Base-by-base conservation (phyloP, 2,888 invertebrate genomes). In the Agonopterix arenella region DNA sequence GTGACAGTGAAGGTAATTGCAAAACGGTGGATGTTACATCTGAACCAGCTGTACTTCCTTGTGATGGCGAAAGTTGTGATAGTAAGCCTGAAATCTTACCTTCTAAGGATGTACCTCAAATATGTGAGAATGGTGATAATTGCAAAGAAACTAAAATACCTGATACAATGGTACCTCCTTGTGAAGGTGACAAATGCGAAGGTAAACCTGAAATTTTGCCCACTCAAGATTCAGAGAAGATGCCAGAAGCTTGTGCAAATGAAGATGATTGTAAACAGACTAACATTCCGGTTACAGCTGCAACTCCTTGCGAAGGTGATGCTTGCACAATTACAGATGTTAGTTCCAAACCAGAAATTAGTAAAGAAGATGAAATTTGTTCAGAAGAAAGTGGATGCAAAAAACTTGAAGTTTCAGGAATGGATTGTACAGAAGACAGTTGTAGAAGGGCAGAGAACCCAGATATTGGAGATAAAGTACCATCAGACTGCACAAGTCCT, bases 361-460 rank as follows among this genome's bases (percentile, higher is more conserved):
- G 9, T 41, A 13, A 45, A 28, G 40, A 51, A 46, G 48, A 46
- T 44, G 57, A 57, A 52, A 46, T 52, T 40, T 71, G 77, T 54
- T 57, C 60, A 13, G 64, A 68, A 48, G 58, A 64, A 52, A 55
- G 50, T 43, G 64, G 61, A 41, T 78, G 71, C 49, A 53, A 53
- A 16, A 54, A 52, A 50, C 49, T 57, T 28, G 62, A 56, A 51
- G 10, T 52, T 36, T 52, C 59, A 54, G 54, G 58, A 51, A 28
- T 5, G 28, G 73, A 74, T 52, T 83, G 84, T 51, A 58, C 53
- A 16, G 76, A 69, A 48, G 74, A 72, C 53, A 62, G 61, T 36
- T 86, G 86, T 57, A 69, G 67, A 59, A 69, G 70, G 47, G 74
- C 76, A 55, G 75, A 77, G 52, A 5, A 5, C 7, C 11, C 65